phyloP scores from a whole-genome alignment of 2,797 vertebrate species.

The Thalassophryne amazonica region DNA sequence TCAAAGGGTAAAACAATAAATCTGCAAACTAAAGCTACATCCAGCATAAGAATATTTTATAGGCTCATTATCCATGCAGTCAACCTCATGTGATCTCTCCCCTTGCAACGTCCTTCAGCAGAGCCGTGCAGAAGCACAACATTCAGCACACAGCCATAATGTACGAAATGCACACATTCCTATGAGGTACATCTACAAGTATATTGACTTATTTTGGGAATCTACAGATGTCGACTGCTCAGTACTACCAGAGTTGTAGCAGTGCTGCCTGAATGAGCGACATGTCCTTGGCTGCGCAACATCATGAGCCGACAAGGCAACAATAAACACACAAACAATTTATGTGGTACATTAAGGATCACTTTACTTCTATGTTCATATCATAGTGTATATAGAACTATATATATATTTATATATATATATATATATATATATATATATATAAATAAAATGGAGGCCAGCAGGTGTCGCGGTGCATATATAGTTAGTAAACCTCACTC shows the following conservation, averaged over 20 bases:
- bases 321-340: slow-evolving; percentile 19
- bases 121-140: slow-evolving; percentile 4
- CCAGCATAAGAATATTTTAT: slow-evolving; percentile 41
- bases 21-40: slow-evolving; percentile 28
- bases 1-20: slow-evolving; percentile 50
- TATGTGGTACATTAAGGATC: slow-evolving; percentile 4
- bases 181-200: too few relatives aligned
- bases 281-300: not conserved
- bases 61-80: slow-evolving; percentile 48
- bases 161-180: too few relatives aligned
- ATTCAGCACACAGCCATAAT: not conserved
- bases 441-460: too few relatives aligned
- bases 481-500: too few relatives aligned
- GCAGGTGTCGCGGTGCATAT: too few relatives aligned
- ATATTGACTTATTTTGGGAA: too few relatives aligned
- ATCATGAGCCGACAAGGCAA: slow-evolving; percentile 6
- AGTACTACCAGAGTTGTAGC: slow-evolving; percentile 6
- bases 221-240: not conserved
- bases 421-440: too few relatives aligned
- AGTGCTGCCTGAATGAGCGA: not conserved
- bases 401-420: too few relatives aligned
- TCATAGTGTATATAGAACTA: too few relatives aligned
- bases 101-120: slow-evolving; percentile 38
- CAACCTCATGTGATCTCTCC: slow-evolving; percentile 18
- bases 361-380: not conserved